Base-by-base conservation (phyloP, 2,113 vertebrate genomes). In the Oxyura jamaicensis region DNA sequence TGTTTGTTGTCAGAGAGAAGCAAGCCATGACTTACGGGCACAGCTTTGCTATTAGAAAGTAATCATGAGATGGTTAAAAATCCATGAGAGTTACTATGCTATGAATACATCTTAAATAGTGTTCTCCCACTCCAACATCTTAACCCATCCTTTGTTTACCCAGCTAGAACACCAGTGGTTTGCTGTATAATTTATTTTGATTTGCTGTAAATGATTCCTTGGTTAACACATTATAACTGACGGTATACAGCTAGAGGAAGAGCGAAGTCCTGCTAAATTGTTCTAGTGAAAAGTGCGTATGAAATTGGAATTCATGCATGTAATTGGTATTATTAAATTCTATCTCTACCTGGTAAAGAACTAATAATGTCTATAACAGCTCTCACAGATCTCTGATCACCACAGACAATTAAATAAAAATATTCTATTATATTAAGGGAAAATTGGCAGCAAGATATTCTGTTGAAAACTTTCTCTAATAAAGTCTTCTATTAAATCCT, bases 341-440 rank as follows among this genome's bases (percentile, higher is more conserved):
- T 6, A 22, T 79, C 53, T 59, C 73, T 82, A 56, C 66, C 2
- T 9, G 39, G 26, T 44, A 56, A 77, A 79, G 85, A 83, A 50
- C 85, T 91, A 63, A 85, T 92, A 63, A 85, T 50, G 3, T 58
- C 48, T 86, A 59, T 69, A 3, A 79, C 8, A 73, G 36, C 52
- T 50, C 31, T 74, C 25, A 13, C 48, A 62, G 60, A 86, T 78
- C 21, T 86, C 0, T 92, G 78, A 87, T 48, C 71, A 66, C 29
- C 20, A 58, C 46, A 85, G 71, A 71, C 60, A 90, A 95, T 94
- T 88, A 91, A 95, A 36, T 75, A 87, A 22, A 81, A 83, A 85
- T 87, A 80, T 59, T 83, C 78, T 55, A 29, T 73, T 69, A 5
- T n/a, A 42, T 46, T 77, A 74, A 63, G 17, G 18, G 15, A 56